Conservation (phyloP, 1,140 invertebrate species). For the Tribolium madens region DNA sequence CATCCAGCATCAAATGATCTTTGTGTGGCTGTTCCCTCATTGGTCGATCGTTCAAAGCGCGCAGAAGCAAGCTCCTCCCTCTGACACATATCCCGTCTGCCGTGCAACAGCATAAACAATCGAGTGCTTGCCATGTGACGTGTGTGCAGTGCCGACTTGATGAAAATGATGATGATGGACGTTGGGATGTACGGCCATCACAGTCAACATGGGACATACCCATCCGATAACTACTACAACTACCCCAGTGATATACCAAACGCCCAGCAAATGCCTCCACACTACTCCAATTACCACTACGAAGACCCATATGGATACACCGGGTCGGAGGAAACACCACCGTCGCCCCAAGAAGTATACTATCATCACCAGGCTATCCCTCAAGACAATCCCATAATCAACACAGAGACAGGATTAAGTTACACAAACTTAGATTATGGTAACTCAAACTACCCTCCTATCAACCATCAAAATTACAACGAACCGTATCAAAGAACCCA, state of each 20-base stretch:
- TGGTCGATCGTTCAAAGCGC: conserved; percentile 53
- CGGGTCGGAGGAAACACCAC: conserved; percentile 58
- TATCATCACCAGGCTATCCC: conserved; percentile 64
- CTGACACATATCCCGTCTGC: conserved; percentile 43
- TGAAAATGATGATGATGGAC: conserved; percentile 78
- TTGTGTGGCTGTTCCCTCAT: conserved; percentile 45
- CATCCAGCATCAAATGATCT: conserved; percentile 57
- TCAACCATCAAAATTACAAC: conserved; percentile 56
- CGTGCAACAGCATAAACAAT: conserved; percentile 21
- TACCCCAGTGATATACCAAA: conserved; percentile 59
- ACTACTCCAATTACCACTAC: conserved; percentile 63
- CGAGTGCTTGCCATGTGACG: conserved; percentile 26
- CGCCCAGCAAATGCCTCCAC: conserved; percentile 58
- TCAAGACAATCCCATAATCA: conserved; percentile 76
- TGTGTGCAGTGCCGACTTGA: conserved; percentile 6
- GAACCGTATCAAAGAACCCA: conserved; percentile 55
- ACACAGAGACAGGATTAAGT: conserved; percentile 85
- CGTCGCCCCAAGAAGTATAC: conserved; percentile 60
- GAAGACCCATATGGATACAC: conserved; percentile 61
- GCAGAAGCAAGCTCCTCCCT: conserved; percentile 58
- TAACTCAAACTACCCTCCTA: conserved; percentile 56
- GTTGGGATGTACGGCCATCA: conserved; percentile 74
- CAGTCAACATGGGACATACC: conserved; percentile 62
- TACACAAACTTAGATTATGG: conserved; percentile 90
- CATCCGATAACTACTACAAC: conserved; percentile 67